phyloP scores from a whole-genome alignment of 2,888 invertebrate species.

The Tetanocera ferruginea region DNA sequence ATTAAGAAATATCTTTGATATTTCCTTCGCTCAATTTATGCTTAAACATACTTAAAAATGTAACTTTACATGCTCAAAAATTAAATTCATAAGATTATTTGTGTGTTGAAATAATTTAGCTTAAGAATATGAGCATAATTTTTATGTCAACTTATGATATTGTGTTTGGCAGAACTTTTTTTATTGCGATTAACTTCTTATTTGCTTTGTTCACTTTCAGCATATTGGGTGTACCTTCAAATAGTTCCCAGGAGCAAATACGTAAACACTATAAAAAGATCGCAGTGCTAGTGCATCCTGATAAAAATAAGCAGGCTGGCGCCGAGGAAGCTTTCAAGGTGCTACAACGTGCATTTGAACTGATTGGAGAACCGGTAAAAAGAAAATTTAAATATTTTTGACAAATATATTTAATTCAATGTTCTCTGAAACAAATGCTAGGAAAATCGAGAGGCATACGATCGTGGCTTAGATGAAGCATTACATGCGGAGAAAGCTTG shows the following conservation, averaged over 20 bases:
- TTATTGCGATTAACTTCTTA: background rate
- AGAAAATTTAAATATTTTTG: too few species aligned
- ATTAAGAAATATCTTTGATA: background rate
- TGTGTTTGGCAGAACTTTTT: background rate
- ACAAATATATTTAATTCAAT: background rate
- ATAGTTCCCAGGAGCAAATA: slow-evolving; percentile 93
- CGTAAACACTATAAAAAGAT: slow-evolving; percentile 94
- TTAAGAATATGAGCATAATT: too few species aligned
- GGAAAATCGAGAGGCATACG: slow-evolving; percentile 82
- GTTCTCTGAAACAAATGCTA: slow-evolving; percentile 60
- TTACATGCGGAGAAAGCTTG: slow-evolving; percentile 88
- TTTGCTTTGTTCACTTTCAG: slow-evolving; percentile 68
- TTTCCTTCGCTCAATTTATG: background rate
- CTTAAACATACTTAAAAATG: background rate
- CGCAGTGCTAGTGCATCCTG: slow-evolving; percentile 95
- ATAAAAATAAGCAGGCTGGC: slow-evolving; percentile 94
- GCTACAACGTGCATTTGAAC: slow-evolving; percentile 93
- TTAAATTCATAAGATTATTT: too few species aligned
- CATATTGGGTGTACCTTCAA: slow-evolving; percentile 88
- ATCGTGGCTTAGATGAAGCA: slow-evolving; percentile 80
- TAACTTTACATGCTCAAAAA: too few species aligned
- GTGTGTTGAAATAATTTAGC: too few species aligned
- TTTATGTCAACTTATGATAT: slow-evolving; percentile 1
- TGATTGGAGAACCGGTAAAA: slow-evolving; percentile 89
- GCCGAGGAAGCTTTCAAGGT: slow-evolving; percentile 98